Evolutionary conservation across 2,797 vertebrate species (phyloP).

Genomic region (Halcyon badia): DNA sequence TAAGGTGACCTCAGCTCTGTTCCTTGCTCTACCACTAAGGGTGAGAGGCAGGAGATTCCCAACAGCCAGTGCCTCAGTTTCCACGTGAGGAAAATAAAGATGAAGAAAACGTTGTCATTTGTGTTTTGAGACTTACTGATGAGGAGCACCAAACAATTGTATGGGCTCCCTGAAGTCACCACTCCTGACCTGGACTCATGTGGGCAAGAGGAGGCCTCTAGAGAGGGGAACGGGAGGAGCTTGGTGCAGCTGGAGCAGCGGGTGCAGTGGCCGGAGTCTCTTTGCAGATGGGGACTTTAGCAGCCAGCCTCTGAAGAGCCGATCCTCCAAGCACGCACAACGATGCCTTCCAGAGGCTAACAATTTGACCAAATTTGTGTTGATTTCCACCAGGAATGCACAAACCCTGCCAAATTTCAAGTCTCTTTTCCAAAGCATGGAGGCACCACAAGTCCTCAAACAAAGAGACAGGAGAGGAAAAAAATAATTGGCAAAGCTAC

Average conservation of each 20-base stretch:
- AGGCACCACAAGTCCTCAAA: slow-evolving; percentile 32
- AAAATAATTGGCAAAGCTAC: background rate
- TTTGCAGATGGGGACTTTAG: background rate
- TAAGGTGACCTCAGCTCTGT: background rate
- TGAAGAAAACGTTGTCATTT: fast-evolving
- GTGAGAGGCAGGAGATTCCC: background rate
- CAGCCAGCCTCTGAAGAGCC: background rate
- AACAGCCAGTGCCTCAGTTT: background rate
- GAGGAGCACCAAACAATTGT: background rate
- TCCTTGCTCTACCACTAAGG: background rate
- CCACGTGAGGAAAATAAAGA: fast-evolving
- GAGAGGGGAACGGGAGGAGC: background rate
- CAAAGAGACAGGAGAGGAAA: background rate
- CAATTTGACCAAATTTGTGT: slow-evolving; percentile 1
- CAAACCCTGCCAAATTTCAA: slow-evolving; percentile 29
- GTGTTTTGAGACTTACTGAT: background rate
- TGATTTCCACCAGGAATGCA: slow-evolving; percentile 41
- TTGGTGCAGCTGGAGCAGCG: background rate
- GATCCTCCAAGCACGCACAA: background rate
- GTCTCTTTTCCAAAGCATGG: slow-evolving; percentile 31
- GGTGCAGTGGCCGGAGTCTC: background rate
- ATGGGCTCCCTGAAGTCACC: background rate
- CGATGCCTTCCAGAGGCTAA: background rate
- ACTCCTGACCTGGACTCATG: fast-evolving
- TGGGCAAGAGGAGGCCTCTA: background rate